Evolutionary conservation across 2,888 invertebrate species (phyloP), one percentile per base, ranked within the genome.

Genomic region (Tuberolachnus salignus): DNA sequence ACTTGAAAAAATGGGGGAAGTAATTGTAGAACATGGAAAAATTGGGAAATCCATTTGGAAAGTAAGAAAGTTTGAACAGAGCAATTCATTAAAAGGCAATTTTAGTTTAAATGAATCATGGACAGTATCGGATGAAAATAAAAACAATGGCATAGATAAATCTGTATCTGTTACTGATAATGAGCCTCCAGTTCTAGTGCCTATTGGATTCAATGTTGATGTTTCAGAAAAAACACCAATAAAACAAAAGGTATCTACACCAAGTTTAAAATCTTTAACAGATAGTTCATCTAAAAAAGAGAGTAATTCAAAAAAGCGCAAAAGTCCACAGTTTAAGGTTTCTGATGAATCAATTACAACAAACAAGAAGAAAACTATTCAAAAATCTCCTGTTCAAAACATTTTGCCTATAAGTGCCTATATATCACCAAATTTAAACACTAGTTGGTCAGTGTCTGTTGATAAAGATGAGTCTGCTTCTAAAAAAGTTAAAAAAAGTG

Each of bases 21-120:
- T 78, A n/a, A 67, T 78, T 34, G 67, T 78, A 51, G 59, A 67
- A 69, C 78, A 61, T 69, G 78, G 78, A 78, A 69, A 78, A 61
- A 51, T 78, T 59, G 69, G 69, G 21, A 78, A 78, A 78, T 78
- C 78, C 21, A 21, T 69, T 8, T 78, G 78, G 67, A 69, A 78
- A 78, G 67, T 78, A 21, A 78, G 78, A 23, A 78, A 69, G 42
- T 59, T 78, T 69, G 69, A 67, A 13, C 23, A 78, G 51, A 21
- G 14, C 6, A 49, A 49, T 59, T 10, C 42, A 42, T 46, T 67
- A 34, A 69, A 78, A 69, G 78, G 59, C 34, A 59, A 78, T 51
- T 53, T 69, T 1, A 69, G 21, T 42, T 59, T 78, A 42, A 78
- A 78, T 69, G 67, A 9, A 1, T 78, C 78, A n/a, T 78, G 78